phyloP scores from a whole-genome alignment of 2,113 vertebrate species.

The Tursiops truncatus region DNA sequence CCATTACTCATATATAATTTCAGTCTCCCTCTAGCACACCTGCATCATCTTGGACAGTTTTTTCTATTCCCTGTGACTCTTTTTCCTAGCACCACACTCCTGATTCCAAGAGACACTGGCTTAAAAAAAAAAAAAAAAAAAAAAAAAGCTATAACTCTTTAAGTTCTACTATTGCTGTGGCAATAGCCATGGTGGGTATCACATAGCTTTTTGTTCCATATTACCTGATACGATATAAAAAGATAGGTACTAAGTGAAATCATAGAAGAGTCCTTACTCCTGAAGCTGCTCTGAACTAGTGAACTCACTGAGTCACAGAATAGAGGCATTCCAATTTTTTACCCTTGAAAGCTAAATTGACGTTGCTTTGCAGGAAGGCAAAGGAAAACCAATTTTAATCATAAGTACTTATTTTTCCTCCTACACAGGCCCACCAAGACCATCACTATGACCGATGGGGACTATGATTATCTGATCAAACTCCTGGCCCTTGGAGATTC shows the following conservation, averaged over 20 bases:
- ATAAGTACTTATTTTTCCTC: background rate
- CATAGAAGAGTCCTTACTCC: background rate
- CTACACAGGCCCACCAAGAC: conserved; percentile 83
- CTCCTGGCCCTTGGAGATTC: conserved; percentile 97
- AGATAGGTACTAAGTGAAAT: background rate
- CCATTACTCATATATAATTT: no score
- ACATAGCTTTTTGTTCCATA: background rate
- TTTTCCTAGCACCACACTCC: background rate
- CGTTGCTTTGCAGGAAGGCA: background rate
- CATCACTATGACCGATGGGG: conserved; percentile 97
- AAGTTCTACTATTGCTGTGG: background rate
- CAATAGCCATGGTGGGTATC: background rate
- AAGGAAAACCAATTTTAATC: background rate
- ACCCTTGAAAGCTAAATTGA: background rate
- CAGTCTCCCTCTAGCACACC: background rate
- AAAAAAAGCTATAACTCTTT: background rate
- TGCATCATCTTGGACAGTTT: background rate
- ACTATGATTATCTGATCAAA: conserved; percentile 98
- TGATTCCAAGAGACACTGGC: background rate
- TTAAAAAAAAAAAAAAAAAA: background rate
- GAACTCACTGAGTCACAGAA: conserved; percentile 20
- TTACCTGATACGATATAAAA: background rate
- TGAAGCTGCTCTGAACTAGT: background rate
- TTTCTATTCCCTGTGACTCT: background rate
- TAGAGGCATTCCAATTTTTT: background rate